Percentiles rank a stretch among this genome's conserved stretches.
phyloP scores from a whole-genome alignment of 2,113 vertebrate species.

The Gopherus flavomarginatus region DNA sequence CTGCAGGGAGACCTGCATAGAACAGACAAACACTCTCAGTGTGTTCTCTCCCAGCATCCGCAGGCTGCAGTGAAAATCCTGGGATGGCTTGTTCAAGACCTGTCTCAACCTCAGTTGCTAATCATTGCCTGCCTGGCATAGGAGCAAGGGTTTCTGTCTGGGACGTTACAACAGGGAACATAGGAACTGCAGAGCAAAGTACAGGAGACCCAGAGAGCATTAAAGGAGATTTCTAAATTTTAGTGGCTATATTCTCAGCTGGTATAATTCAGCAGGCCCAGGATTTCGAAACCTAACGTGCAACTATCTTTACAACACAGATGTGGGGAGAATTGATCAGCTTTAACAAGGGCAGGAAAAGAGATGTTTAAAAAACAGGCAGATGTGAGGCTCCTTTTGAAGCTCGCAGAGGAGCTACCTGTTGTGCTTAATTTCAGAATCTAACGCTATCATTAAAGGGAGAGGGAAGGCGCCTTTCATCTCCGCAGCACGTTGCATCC shows the following conservation, averaged over 20 bases:
- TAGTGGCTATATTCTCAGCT: not conserved
- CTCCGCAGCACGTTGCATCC: not conserved
- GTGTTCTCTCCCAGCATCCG: not conserved
- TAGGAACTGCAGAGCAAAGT: not conserved
- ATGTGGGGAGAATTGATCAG: not conserved
- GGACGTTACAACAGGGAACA: not conserved
- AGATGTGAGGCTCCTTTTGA: not conserved
- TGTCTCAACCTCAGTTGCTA: not conserved
- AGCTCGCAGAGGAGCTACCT: not conserved
- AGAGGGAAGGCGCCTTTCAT: not conserved
- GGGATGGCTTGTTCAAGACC: not conserved
- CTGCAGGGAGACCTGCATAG: not conserved
- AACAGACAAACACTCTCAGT: not conserved
- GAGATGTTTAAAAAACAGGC: not conserved
- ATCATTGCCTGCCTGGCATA: not conserved
- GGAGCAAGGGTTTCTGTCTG: not conserved
- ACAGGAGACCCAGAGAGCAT: not conserved
- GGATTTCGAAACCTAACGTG: not conserved
- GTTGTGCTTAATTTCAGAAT: not conserved
- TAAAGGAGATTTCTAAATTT: not conserved
- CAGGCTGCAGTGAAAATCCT: not conserved
- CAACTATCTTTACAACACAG: not conserved
- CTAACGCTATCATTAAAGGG: not conserved
- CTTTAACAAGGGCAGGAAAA: not conserved
- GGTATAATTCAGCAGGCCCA: not conserved